Evolutionary conservation across 2,113 vertebrate species (phyloP).

Genomic region (Dinomys branickii): DNA sequence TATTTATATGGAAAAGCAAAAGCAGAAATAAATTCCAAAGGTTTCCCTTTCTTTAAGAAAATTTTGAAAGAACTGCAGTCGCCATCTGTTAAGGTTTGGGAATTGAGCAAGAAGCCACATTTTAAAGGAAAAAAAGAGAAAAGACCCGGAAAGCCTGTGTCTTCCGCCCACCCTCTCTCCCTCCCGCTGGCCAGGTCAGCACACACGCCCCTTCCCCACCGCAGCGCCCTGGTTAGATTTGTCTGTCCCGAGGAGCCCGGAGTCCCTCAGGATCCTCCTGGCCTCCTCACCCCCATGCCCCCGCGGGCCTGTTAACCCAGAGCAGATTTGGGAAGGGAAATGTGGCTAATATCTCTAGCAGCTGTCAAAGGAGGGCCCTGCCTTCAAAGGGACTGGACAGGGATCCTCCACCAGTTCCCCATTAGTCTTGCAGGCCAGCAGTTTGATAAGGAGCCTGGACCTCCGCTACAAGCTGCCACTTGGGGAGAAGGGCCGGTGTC

Average conservation of each 20-base stretch:
- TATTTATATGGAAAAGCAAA: slow-evolving; percentile 88
- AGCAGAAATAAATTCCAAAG: slow-evolving; percentile 83
- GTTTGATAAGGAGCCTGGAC: slow-evolving; percentile 25
- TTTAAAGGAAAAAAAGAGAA: slow-evolving; percentile 47
- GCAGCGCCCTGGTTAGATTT: neutral
- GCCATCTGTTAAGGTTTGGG: slow-evolving; percentile 84
- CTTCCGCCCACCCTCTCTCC: slow-evolving; percentile 36
- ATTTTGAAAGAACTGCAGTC: slow-evolving; percentile 80
- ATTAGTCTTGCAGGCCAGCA: slow-evolving; percentile 57
- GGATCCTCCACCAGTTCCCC: slow-evolving; percentile 59
- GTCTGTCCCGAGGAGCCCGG: neutral
- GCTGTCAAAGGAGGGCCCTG: slow-evolving; percentile 72
- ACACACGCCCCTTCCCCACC: neutral
- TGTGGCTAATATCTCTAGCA: slow-evolving; percentile 78
- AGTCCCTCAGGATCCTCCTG: neutral
- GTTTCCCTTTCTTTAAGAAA: slow-evolving; percentile 86
- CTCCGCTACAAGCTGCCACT: neutral
- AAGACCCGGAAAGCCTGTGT: slow-evolving; percentile 51
- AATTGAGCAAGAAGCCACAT: slow-evolving; percentile 78
- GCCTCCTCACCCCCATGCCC: neutral
- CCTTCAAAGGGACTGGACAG: slow-evolving; percentile 48
- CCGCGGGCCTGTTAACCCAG: slow-evolving; percentile 64
- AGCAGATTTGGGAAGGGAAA: slow-evolving; percentile 80
- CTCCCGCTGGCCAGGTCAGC: slow-evolving; percentile 33
- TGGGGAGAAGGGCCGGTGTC: neutral